Evolutionary conservation across 2,888 invertebrate genomes (phyloP).

Genomic region (Ectemnius lituratus): DNA sequence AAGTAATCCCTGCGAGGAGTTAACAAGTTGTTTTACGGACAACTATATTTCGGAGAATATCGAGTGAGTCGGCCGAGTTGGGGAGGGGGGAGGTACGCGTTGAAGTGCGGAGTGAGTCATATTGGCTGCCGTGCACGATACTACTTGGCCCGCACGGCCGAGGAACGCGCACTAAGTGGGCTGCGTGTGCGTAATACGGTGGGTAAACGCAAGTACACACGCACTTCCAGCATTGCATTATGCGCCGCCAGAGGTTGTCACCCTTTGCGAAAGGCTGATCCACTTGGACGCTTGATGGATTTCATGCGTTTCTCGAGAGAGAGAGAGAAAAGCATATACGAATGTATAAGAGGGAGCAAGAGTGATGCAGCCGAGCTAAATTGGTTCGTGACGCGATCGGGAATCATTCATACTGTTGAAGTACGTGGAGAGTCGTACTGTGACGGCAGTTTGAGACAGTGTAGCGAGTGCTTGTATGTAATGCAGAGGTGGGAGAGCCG

Average conservation of each 20-base stretch:
- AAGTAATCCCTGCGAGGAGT: too few species aligned
- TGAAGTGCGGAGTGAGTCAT: slow-evolving; percentile 47
- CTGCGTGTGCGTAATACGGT: slow-evolving; percentile 1
- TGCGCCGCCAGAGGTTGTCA: slow-evolving; percentile 38
- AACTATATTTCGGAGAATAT: background rate
- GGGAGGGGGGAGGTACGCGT: slow-evolving; percentile 1
- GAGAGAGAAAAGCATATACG: background rate
- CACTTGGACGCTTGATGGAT: background rate
- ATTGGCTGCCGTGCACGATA: slow-evolving; percentile 50
- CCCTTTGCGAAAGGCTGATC: slow-evolving; percentile 16
- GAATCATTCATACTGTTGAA: too few species aligned
- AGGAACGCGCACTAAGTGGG: background rate
- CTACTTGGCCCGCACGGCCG: slow-evolving; percentile 31
- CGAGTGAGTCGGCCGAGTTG: background rate
- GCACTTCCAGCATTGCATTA: slow-evolving; percentile 34
- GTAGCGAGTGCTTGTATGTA: too few species aligned
- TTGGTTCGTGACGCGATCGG: too few species aligned
- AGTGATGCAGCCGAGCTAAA: too few species aligned
- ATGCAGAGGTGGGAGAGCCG: too few species aligned
- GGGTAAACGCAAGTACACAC: slow-evolving; percentile 33
- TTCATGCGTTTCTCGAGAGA: slow-evolving; percentile 24
- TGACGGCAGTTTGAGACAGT: too few species aligned
- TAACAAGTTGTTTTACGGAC: slow-evolving; percentile 9
- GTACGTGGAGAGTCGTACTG: too few species aligned
- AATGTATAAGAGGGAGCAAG: too few species aligned